A percentile compares a stretch with the other conserved stretches of the same genome.
phyloP scores from a whole-genome alignment of 2,113 vertebrate species.

The Mormyrus lacerda region DNA sequence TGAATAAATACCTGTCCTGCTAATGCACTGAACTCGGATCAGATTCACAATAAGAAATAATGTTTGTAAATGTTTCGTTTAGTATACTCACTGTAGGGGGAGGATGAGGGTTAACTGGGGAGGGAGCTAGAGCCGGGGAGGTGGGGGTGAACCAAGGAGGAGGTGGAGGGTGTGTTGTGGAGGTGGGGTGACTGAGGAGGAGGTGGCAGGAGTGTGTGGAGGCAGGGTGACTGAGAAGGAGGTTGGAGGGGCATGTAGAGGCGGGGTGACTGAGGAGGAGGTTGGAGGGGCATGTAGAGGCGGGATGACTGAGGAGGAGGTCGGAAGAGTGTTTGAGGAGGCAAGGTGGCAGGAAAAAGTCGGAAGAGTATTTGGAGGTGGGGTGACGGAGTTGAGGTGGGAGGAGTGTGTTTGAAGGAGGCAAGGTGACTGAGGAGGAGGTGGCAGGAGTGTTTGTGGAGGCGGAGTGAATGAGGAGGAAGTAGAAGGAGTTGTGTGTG shows the following conservation, averaged over 20 bases:
- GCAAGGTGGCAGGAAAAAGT: too few species aligned
- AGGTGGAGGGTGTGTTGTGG: not conserved
- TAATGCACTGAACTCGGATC: not conserved
- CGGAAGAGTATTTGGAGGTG: too few species aligned
- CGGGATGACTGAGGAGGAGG: not conserved
- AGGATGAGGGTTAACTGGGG: not conserved
- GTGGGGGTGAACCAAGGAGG: not conserved
- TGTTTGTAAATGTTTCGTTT: not conserved
- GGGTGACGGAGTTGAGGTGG: not conserved
- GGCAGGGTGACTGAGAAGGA: too few species aligned
- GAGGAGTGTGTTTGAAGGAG: not conserved
- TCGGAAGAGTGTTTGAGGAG: too few species aligned
- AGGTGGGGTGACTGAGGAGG: not conserved
- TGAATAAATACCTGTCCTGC: not conserved
- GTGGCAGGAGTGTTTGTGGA: not conserved
- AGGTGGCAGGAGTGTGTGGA: too few species aligned
- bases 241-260: not conserved
- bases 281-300: not conserved
- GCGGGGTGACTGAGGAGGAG: not conserved
- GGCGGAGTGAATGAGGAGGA: not conserved
- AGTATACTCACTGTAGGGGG: not conserved
- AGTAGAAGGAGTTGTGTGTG: not conserved
- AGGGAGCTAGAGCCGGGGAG: not conserved
- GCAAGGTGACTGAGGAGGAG: not conserved
- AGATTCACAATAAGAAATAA: not conserved